Evolutionary conservation across 2,888 invertebrate genomes (phyloP).

Genomic region (Drosophila paracracens): DNA sequence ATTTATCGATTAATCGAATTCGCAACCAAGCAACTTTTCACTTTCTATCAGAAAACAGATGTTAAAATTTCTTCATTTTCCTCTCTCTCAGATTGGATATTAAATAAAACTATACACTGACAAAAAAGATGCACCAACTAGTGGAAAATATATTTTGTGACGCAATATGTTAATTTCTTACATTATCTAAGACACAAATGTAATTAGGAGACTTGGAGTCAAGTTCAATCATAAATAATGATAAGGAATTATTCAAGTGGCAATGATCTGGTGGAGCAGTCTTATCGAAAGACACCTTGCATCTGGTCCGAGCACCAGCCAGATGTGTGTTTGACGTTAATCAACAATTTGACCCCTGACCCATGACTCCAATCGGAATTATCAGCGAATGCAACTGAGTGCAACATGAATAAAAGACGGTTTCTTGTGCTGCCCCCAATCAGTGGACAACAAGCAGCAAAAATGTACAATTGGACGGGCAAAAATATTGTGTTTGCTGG

Average conservation of each 20-base stretch:
- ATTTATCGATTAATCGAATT: not conserved
- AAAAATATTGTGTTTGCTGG: conserved; percentile 83
- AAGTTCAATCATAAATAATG: conserved; percentile 5
- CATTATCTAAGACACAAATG: conserved; percentile 5
- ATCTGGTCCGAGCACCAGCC: conserved; percentile 17
- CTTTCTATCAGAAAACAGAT: not conserved
- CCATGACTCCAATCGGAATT: not conserved
- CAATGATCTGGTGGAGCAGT: conserved; percentile 24
- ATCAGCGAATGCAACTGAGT: conserved; percentile 1
- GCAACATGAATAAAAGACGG: conserved; percentile 26
- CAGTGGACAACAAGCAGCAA: conserved; percentile 11
- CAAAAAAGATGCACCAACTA: not conserved
- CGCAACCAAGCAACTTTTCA: not conserved
- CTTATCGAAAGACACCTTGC: conserved; percentile 28
- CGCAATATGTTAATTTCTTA: conserved; percentile 14
- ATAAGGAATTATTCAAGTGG: conserved; percentile 26
- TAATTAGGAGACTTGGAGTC: not conserved
- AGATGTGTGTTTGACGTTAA: conserved; percentile 23
- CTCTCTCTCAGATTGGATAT: not conserved
- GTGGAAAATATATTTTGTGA: not conserved
- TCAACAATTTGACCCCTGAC: conserved; percentile 27
- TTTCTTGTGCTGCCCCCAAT: not conserved
- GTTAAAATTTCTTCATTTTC: not conserved
- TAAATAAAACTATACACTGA: not conserved
- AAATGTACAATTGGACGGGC: conserved; percentile 80